Evolutionary conservation across 2,113 vertebrate genomes (phyloP).

Genomic region (Sapayoa aenigma): DNA sequence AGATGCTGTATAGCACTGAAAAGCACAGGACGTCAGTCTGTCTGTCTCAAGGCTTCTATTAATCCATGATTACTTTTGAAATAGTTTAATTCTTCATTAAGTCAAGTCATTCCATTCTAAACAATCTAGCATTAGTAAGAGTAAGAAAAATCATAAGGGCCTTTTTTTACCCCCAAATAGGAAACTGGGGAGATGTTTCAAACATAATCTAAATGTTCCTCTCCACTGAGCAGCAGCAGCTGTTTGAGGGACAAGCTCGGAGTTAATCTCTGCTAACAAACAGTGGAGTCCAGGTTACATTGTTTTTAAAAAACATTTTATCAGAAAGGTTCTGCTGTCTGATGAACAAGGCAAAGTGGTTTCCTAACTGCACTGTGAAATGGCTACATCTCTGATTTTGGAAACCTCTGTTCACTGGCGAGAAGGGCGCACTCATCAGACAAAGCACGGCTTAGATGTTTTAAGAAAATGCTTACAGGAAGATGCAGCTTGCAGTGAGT

Average conservation of each 20-base stretch:
- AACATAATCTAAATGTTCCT: not conserved
- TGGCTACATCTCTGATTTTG: not conserved
- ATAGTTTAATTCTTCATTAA: conserved; percentile 30
- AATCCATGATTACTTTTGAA: conserved; percentile 29
- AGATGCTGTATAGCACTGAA: conserved; percentile 69
- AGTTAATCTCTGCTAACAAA: not conserved
- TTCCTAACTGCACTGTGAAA: not conserved
- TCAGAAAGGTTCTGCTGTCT: not conserved
- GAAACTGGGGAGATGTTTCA: conserved; percentile 32
- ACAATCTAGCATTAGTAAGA: not conserved
- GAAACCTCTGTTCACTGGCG: not conserved
- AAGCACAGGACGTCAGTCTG: conserved; percentile 76
- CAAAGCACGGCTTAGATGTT: not conserved
- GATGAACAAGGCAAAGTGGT: not conserved
- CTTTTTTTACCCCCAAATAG: not conserved
- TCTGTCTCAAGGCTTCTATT: conserved; percentile 68
- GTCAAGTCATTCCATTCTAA: conserved; percentile 31
- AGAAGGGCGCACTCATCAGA: not conserved
- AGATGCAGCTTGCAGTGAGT: conserved; percentile 12
- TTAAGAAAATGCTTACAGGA: conserved; percentile 6
- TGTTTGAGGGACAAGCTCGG: not conserved
- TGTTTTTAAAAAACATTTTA: not conserved
- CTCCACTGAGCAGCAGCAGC: conserved; percentile 10
- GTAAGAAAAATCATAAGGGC: not conserved
- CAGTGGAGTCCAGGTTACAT: not conserved